A percentile compares a stretch with the other conserved stretches of the same genome.
phyloP scores from a whole-genome alignment of 2,888 invertebrate species.

The Andrena chrysosceles region DNA sequence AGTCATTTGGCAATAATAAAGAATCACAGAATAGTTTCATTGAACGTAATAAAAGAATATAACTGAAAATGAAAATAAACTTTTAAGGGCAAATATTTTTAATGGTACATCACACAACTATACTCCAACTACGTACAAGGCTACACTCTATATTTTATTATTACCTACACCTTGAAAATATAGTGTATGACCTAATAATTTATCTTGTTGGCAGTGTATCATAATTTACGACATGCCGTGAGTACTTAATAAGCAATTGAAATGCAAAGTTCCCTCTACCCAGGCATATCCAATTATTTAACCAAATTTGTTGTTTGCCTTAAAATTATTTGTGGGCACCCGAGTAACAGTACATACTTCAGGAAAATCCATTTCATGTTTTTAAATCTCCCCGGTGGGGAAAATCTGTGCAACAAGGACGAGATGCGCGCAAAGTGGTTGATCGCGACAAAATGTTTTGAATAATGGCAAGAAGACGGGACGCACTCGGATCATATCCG shows the following conservation, averaged over 20 bases:
- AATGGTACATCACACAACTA: constrained; percentile 33
- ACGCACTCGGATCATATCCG: constrained; percentile 5
- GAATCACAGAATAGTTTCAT: background rate
- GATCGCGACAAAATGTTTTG: constrained; percentile 19
- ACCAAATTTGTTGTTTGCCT: background rate
- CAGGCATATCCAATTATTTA: background rate
- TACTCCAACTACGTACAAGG: constrained; percentile 25
- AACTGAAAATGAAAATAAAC: constrained; percentile 8
- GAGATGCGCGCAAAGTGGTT: constrained; percentile 2
- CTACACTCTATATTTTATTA: constrained; percentile 33
- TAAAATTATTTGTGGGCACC: background rate
- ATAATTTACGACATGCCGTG: constrained; percentile 32
- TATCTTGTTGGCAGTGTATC: constrained; percentile 33
- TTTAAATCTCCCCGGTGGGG: no score
- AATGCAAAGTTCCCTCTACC: background rate
- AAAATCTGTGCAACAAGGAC: no score
- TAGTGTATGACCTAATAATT: constrained; percentile 27
- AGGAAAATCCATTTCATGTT: no score
- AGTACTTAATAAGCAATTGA: constrained; percentile 46
- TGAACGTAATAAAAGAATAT: background rate
- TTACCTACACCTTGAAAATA: constrained; percentile 10
- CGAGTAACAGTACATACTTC: no score
- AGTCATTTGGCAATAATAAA: background rate
- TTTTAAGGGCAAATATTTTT: constrained; percentile 16
- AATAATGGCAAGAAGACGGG: constrained; percentile 31